A percentile compares a stretch with the other conserved stretches of the same genome.
Conservation (phyloP, 1,140 invertebrate genomes). For the Temnothorax curvispinosus region DNA sequence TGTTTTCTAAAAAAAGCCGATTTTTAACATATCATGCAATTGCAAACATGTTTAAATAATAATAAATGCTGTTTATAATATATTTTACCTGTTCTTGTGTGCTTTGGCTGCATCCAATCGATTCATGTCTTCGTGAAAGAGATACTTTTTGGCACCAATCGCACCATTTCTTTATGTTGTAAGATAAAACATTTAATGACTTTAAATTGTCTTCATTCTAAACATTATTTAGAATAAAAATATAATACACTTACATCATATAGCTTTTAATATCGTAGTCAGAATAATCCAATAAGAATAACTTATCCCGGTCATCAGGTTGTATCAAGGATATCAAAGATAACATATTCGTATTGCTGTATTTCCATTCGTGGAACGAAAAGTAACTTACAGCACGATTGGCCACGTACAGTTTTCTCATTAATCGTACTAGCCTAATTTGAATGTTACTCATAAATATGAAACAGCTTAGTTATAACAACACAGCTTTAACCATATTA, state of each 20-base stretch:
- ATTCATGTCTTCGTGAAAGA: conserved; percentile 87
- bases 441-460: background rate
- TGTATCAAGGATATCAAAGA: background rate
- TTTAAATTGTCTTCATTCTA: background rate
- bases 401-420: conserved; percentile 92
- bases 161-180: background rate
- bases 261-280: conserved; percentile 63
- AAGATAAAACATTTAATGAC: background rate
- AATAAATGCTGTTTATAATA: too few relatives aligned
- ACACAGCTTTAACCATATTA: background rate
- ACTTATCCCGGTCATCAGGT: conserved; percentile 82
- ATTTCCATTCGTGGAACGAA: conserved; percentile 93
- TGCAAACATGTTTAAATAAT: background rate
- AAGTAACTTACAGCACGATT: conserved; percentile 92
- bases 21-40: background rate
- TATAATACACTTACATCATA: conserved; percentile 82
- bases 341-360: conserved; percentile 89
- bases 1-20: background rate
- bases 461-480: background rate
- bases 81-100: conserved; percentile 84
- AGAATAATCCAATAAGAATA: conserved; percentile 87
- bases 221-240: background rate
- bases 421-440: conserved; percentile 91
- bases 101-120: conserved; percentile 82
- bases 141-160: conserved; percentile 86